These are phyloP conservation scores for Copsychus sechellarum DNA, from an alignment of 2,113 vertebrate species.

Conservation along the genomic window DNA sequence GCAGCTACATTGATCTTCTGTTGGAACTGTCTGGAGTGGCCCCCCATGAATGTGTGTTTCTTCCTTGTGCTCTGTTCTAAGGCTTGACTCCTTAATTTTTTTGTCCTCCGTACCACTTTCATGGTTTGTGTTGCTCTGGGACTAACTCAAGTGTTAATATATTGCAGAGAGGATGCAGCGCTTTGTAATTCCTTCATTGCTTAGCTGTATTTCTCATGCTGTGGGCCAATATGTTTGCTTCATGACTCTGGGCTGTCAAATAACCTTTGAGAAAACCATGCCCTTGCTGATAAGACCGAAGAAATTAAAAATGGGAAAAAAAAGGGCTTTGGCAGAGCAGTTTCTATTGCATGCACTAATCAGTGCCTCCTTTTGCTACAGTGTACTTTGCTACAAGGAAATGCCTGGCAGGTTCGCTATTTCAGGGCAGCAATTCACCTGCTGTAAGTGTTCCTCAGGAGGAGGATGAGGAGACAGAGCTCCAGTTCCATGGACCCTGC, in stretches of 20 bases:
- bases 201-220: background rate
- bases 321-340: background rate
- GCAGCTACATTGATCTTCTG: background rate
- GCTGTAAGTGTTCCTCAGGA: background rate
- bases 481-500: rapidly evolving
- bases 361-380: background rate
- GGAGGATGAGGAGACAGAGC: background rate
- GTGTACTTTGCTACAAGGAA: slow-evolving; percentile 11
- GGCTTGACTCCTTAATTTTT: background rate
- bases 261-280: background rate
- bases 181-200: background rate
- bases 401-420: background rate
- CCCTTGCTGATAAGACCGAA: slow-evolving; percentile 32
- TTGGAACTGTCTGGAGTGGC: background rate
- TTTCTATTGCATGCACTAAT: background rate
- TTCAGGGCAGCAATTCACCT: background rate
- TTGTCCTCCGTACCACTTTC: background rate
- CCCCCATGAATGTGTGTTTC: background rate
- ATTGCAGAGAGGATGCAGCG: background rate
- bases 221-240: background rate
- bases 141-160: background rate
- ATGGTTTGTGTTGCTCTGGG: background rate
- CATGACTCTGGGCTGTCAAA: background rate
- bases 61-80: background rate
- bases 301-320: background rate